phyloP scores from a whole-genome alignment of 2,888 invertebrate genomes.

The Monoplex corrugatus region DNA sequence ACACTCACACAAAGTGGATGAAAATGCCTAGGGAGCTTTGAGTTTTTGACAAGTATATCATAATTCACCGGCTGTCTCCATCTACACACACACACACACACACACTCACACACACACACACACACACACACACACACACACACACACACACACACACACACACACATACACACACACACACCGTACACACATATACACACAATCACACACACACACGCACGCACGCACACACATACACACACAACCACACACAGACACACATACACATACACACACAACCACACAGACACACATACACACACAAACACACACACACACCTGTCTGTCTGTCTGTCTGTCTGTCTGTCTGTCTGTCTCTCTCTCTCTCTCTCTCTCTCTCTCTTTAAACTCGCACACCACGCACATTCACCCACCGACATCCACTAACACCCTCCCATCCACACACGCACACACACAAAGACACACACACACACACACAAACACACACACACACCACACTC shows the following conservation, averaged over 20 bases:
- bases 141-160: no score
- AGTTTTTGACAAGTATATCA: no score
- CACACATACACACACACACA: not conserved
- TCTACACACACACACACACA: no score
- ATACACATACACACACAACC: not conserved
- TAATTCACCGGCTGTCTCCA: no score
- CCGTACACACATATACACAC: no score
- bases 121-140: no score
- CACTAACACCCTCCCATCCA: not conserved
- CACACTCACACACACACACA: no score
- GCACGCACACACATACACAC: not conserved
- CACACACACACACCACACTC: no score
- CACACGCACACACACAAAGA: not conserved
- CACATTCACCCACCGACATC: not conserved
- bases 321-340: not conserved
- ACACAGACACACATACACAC: no score
- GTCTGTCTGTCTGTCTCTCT: not conserved
- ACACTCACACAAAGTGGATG: no score
- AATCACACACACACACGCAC: slow-evolving; percentile 21
- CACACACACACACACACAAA: not conserved
- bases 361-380: not conserved
- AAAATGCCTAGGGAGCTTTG: no score
- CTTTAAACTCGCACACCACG: not conserved
- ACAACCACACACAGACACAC: not conserved
- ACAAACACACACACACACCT: not conserved